phyloP scores from a whole-genome alignment of 2,113 vertebrate genomes.

The Camelus dromedarius region DNA sequence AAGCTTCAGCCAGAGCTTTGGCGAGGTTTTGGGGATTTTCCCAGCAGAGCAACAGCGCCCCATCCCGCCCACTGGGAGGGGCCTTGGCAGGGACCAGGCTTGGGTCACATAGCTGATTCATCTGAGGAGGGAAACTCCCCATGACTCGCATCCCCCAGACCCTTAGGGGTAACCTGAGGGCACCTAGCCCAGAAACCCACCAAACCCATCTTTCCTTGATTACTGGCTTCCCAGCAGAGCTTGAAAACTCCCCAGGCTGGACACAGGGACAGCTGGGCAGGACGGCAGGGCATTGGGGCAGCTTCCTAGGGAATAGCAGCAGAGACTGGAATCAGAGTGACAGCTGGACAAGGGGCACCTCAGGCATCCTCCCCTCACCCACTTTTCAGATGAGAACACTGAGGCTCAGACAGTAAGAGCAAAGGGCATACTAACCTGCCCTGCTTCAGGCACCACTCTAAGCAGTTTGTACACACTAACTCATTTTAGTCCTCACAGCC shows the following conservation, averaged over 20 bases:
- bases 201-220: neutral
- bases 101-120: slow-evolving; percentile 82
- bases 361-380: neutral
- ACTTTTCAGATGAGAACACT: neutral
- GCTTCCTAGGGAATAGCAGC: neutral
- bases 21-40: slow-evolving; percentile 78
- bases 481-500: neutral
- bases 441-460: neutral
- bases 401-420: neutral
- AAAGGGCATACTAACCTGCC: neutral
- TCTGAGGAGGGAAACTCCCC: slow-evolving; percentile 74
- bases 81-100: slow-evolving; percentile 65
- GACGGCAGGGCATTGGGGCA: neutral
- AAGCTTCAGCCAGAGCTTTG: slow-evolving; percentile 34
- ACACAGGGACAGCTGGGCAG: neutral
- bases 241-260: neutral
- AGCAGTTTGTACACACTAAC: neutral
- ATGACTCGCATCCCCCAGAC: neutral
- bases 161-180: slow-evolving; percentile 38
- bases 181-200: slow-evolving; percentile 21
- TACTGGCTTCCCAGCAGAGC: neutral
- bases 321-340: neutral
- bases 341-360: neutral
- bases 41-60: slow-evolving; percentile 64
- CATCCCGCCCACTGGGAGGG: slow-evolving; percentile 68